Evolutionary conservation across 2,888 invertebrate genomes (phyloP).

Genomic region (Fragum whitleyi): DNA sequence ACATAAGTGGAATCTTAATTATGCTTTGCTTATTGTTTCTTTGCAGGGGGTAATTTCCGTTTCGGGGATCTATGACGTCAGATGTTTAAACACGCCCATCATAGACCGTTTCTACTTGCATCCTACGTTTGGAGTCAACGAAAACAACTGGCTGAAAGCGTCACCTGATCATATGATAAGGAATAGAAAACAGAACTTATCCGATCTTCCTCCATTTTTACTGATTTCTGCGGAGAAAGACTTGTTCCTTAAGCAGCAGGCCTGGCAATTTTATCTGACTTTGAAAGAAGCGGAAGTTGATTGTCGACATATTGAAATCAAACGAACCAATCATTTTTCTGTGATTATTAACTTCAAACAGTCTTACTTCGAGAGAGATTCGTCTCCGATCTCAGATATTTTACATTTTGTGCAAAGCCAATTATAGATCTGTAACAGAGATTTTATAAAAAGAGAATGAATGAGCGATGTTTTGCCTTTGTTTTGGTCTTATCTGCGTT

Average conservation of each 20-base stretch:
- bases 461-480: too few relatives aligned
- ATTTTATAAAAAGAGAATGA: too few relatives aligned
- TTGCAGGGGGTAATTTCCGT: constrained; percentile 75
- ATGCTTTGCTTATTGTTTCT: neutral
- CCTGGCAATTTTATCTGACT: constrained; percentile 52
- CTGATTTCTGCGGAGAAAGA: constrained; percentile 70
- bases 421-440: too few relatives aligned
- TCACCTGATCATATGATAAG: constrained; percentile 60
- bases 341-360: constrained; percentile 63
- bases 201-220: constrained; percentile 63
- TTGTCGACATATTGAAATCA: constrained; percentile 60
- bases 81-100: constrained; percentile 15
- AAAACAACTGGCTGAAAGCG: constrained; percentile 53
- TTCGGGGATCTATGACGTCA: constrained; percentile 69
- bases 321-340: constrained; percentile 68
- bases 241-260: constrained; percentile 65
- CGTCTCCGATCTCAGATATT: constrained; percentile 10
- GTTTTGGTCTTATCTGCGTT: too few relatives aligned
- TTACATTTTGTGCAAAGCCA: neutral
- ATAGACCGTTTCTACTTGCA: constrained; percentile 61
- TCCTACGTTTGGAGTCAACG: constrained; percentile 69
- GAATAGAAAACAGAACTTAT: neutral
- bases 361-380: neutral
- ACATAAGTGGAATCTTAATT: too few relatives aligned
- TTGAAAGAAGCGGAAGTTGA: constrained; percentile 48